A percentile compares a stretch with the other conserved stretches of the same genome.
These are phyloP conservation scores for Ashinkailepas kermadecensis DNA, from an alignment of 2,888 invertebrate genomes.

Conservation along the genomic window DNA sequence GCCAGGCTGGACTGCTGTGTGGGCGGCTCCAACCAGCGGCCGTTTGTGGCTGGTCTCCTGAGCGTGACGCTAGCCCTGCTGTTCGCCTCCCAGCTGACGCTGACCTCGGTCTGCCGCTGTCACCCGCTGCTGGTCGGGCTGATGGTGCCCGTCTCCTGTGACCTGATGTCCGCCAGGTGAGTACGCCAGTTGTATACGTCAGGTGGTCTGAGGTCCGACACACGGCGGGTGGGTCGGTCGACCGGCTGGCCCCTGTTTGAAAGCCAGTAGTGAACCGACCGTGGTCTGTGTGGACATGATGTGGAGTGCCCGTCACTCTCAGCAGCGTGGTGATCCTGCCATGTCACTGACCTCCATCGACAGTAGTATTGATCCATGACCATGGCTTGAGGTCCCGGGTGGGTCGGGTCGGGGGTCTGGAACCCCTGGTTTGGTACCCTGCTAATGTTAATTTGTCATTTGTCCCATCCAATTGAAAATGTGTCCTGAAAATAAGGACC, in stretches of 20 bases:
- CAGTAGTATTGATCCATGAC: no score
- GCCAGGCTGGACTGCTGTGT: constrained; percentile 43
- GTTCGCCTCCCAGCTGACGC: not conserved
- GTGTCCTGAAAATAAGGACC: no score
- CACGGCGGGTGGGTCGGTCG: not conserved
- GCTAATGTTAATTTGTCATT: no score
- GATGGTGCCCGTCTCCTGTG: not conserved
- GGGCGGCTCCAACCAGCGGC: constrained; percentile 40
- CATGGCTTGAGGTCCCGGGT: no score
- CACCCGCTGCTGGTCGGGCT: not conserved
- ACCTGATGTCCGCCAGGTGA: not conserved
- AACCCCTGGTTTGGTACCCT: no score
- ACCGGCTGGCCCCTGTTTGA: not conserved
- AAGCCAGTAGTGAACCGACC: not conserved
- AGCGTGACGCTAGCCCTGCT: not conserved
- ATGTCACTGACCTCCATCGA: not conserved
- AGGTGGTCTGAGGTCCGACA: not conserved
- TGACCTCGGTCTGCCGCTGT: not conserved
- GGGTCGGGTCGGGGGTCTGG: no score
- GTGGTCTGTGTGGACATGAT: not conserved
- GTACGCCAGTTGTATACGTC: not conserved
- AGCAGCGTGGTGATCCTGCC: not conserved
- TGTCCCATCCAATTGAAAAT: no score
- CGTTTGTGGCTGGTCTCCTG: not conserved
- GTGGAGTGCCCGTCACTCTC: not conserved